Evolutionary conservation across 2,113 vertebrate species (phyloP).

Genomic region (Phalacrocorax aristotelis): DNA sequence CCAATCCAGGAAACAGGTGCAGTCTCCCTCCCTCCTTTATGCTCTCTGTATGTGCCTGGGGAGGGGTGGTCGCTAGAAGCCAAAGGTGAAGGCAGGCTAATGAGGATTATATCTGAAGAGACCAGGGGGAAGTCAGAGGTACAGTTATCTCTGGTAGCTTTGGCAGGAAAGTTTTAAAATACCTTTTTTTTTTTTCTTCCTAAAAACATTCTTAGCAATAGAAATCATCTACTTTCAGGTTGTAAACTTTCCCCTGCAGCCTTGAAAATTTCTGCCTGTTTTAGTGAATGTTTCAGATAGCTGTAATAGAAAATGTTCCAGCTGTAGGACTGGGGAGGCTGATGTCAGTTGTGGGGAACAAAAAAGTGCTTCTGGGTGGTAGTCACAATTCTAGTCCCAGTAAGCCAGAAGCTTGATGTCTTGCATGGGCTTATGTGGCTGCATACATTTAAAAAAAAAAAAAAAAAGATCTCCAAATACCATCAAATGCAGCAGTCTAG

Average conservation of each 20-base stretch:
- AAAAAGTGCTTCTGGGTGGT: background rate
- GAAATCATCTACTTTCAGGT: background rate
- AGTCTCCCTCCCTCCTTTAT: background rate
- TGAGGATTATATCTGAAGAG: background rate
- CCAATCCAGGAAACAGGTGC: rapidly evolving
- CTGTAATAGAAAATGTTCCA: background rate
- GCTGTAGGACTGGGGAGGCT: background rate
- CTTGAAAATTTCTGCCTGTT: background rate
- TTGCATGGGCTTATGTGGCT: background rate
- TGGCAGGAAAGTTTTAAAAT: background rate
- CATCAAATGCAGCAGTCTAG: background rate
- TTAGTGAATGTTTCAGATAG: background rate
- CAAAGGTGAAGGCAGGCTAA: background rate
- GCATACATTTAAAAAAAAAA: background rate
- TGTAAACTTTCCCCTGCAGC: background rate
- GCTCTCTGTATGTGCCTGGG: background rate
- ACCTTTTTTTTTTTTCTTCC: no score
- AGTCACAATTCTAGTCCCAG: background rate
- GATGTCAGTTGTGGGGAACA: rapidly evolving
- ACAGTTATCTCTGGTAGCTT: background rate
- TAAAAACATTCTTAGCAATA: background rate
- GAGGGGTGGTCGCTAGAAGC: background rate
- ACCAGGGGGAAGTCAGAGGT: background rate
- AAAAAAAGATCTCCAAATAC: background rate
- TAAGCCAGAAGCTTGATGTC: background rate